Base-by-base conservation (phyloP, 2,797 vertebrate species). In the Sciurus vulgaris region DNA sequence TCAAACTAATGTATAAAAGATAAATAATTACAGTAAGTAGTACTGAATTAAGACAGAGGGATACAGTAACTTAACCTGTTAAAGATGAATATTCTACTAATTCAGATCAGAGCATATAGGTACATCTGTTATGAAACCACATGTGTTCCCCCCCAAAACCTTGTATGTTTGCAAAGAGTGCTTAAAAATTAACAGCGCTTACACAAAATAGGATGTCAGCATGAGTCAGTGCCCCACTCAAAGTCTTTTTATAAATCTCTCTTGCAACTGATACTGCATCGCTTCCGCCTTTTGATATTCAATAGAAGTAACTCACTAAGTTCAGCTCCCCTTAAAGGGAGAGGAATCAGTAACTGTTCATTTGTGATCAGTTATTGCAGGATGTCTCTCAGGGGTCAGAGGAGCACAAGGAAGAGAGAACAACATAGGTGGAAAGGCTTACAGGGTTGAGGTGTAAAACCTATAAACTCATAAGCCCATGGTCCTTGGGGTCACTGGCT, bases 151-250 rank as follows among this genome's bases (percentile, higher is more conserved):
- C 10, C 30, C 61, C n/a, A n/a, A 96, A 38, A 38, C 38, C 38
- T 38, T 38, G 38, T 38, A 38, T 38, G 5, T 38, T 38, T 91
- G 35, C 30, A 83, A 83, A 86, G 11, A 70, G 13, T 74, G 3
- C 14, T 86, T 86, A 72, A 82, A 89, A 93, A 84, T 67, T 47
- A 91, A 87, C 5, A 93, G 49, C 15, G 3, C 6, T 77, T 84
- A 79, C 0, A 79, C 0, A 91, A 84, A 86, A 77, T 13, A 87
- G 11, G 14, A 2, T 70, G 69, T 73, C 41, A 51, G 17, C 30
- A 35, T 35, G 38, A 96, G 33, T 74, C 70, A 70, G 28, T 63
- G 24, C 9, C 22, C 65, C 41, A 76, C 65, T 26, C 77, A 54
- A 89, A 82, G 4, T 72, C 65, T 28, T 69, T 73, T 24, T 73